Base-by-base conservation (phyloP, 64 coral and sea anemone species). In the Actinia tenebrosa region DNA sequence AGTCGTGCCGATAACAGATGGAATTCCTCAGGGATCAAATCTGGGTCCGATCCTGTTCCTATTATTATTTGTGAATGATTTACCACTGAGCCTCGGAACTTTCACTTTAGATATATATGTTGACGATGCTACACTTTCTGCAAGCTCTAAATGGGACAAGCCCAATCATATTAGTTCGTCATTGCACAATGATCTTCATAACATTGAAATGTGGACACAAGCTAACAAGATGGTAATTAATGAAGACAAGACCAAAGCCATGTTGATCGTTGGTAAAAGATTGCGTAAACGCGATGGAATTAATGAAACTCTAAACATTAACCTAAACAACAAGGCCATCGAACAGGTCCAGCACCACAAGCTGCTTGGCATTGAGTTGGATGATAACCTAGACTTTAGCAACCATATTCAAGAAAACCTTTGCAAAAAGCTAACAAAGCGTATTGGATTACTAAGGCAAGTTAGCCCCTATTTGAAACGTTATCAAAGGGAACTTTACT, bases 71-170 rank as follows among this genome's bases (percentile, higher is more conserved):
- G 43, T 89, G 25, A 84, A 71, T 83, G 88, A 89, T 30, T 14
- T 89, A 27, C 88, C 80, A 82, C 80, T 89, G 15, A 20, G 84
- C 66, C 79, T 83, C 20, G 27, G n/a, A 22, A 89, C 42, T 84
- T 89, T 60, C 26, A 64, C 58, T 15, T 23, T 89, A 52, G 88
- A 89, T 53, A 89, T 90, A 84, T 90, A 90, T 85, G 89, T 61
- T 84, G 89, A 90, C 58, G 89, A 90, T 55, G 37, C 89, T 53
- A 90, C 89, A 71, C 75, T 90, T 18, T 54, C 81, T 60, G 45
- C 58, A 56, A 90, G 89, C n/a, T 79, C 63, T 50, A 72, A 62
- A 6, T 87, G 86, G 86, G 37, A 37, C n/a, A 47, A 87, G 19
- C 19, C 58, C 22, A 23, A 44, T 3, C 44, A 10, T 2, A 17